phyloP scores from a whole-genome alignment of 2,113 vertebrate genomes.

The Isurus oxyrinchus region DNA sequence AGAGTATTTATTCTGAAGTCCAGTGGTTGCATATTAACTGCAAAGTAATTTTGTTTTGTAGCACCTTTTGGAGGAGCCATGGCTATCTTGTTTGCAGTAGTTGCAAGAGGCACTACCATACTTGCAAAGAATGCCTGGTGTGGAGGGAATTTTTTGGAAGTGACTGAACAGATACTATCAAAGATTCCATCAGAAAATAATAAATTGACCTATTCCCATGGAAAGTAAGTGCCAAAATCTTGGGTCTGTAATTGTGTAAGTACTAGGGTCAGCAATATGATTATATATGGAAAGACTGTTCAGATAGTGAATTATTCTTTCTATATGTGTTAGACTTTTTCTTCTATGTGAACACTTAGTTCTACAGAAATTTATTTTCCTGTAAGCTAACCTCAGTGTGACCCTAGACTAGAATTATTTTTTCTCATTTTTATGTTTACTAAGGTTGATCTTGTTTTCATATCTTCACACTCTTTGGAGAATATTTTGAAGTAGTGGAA shows the following conservation, averaged over 20 bases:
- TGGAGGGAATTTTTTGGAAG: conserved; percentile 94
- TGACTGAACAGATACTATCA: conserved; percentile 91
- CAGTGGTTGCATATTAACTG: conserved; percentile 34
- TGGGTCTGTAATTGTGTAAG: neutral
- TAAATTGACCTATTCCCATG: conserved; percentile 93
- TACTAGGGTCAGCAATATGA: neutral
- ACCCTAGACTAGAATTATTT: neutral
- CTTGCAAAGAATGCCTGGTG: conserved; percentile 95
- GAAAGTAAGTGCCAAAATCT: conserved; percentile 64
- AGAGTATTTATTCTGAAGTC: neutral
- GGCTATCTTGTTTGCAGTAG: conserved; percentile 95
- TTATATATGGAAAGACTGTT: neutral
- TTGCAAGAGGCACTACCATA: conserved; percentile 90
- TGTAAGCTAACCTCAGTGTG: neutral
- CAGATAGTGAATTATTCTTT: neutral
- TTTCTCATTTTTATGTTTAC: neutral
- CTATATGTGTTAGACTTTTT: neutral
- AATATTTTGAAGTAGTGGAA: neutral
- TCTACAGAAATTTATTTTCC: neutral
- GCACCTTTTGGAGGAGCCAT: conserved; percentile 57
- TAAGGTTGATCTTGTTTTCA: neutral
- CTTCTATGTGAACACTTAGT: neutral
- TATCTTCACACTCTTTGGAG: neutral
- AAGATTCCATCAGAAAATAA: conserved; percentile 96
- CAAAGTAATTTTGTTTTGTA: conserved; percentile 8